Evolutionary conservation across 1,140 invertebrate genomes (phyloP).

Genomic region (Kradibia gibbosae): DNA sequence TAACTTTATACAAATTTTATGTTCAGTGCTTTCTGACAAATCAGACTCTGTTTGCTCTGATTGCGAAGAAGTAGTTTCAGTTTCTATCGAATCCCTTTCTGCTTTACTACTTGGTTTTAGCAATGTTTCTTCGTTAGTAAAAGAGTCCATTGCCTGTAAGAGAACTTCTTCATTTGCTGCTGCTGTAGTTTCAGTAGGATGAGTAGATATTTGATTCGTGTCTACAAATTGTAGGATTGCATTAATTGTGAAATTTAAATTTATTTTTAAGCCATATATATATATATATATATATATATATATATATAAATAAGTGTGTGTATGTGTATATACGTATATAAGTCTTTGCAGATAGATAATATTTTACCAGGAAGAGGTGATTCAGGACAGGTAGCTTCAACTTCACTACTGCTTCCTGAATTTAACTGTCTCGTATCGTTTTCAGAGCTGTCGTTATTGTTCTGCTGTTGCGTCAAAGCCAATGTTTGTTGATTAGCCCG

Average conservation of each 20-base stretch:
- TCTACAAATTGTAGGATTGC: conserved; percentile 35
- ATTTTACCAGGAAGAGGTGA: conserved; percentile 54
- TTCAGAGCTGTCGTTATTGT: conserved; percentile 57
- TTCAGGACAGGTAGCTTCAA: conserved; percentile 59
- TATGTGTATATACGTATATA: too few species aligned
- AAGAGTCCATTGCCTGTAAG: conserved; percentile 70
- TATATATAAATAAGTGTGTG: too few species aligned
- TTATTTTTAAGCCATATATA: too few species aligned
- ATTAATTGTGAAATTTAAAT: too few species aligned
- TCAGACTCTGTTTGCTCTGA: conserved; percentile 52
- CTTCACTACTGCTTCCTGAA: conserved; percentile 52
- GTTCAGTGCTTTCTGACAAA: conserved; percentile 54
- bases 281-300: too few species aligned
- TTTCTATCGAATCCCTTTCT: conserved; percentile 29
- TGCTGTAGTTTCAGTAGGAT: conserved; percentile 57
- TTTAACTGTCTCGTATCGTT: conserved; percentile 57
- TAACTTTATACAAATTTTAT: conserved; percentile 82
- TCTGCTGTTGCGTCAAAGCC: conserved; percentile 35
- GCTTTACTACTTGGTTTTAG: conserved; percentile 48
- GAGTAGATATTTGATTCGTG: conserved; percentile 45
- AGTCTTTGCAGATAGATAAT: background rate
- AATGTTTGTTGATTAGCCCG: conserved; percentile 58
- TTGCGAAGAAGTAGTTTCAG: conserved; percentile 37
- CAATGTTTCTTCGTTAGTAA: conserved; percentile 57
- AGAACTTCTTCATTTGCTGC: conserved; percentile 63